phyloP scores from a whole-genome alignment of 2,797 vertebrate genomes.

The Fratercula arctica region DNA sequence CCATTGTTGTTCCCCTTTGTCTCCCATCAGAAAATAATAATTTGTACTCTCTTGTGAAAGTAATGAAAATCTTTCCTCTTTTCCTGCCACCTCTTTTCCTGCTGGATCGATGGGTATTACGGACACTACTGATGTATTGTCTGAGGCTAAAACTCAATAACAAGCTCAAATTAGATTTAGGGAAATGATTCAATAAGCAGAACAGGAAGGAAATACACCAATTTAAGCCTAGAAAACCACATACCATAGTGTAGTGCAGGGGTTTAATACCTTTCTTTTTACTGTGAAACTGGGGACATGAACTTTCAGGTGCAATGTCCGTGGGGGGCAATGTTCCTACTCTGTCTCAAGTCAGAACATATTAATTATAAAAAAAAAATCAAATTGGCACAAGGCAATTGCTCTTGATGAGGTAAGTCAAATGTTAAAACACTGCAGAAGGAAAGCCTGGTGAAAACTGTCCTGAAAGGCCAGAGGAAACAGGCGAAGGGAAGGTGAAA shows the following conservation, averaged over 20 bases:
- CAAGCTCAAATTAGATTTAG: neutral
- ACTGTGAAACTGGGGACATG: neutral
- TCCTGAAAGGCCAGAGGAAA: neutral
- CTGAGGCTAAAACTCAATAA: constrained; percentile 10
- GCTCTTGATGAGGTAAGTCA: neutral
- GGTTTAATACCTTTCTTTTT: neutral
- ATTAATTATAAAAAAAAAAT: neutral
- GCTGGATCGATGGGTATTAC: neutral
- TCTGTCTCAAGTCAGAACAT: neutral
- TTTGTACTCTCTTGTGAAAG: neutral
- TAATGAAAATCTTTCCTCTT: neutral
- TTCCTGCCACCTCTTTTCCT: neutral
- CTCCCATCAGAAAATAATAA: neutral
- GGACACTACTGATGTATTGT: neutral
- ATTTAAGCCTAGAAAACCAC: neutral
- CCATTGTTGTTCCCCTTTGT: neutral
- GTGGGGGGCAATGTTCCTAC: neutral
- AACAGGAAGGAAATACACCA: neutral
- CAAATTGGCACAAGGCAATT: neutral
- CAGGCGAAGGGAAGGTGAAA: neutral
- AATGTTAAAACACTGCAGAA: neutral
- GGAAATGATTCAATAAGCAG: constrained; percentile 4
- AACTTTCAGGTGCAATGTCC: neutral
- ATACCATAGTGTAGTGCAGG: neutral
- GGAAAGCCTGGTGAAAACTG: neutral